phyloP scores from a whole-genome alignment of 92 coral and sea anemone genomes.

The Epizoanthus illoricatus region DNA sequence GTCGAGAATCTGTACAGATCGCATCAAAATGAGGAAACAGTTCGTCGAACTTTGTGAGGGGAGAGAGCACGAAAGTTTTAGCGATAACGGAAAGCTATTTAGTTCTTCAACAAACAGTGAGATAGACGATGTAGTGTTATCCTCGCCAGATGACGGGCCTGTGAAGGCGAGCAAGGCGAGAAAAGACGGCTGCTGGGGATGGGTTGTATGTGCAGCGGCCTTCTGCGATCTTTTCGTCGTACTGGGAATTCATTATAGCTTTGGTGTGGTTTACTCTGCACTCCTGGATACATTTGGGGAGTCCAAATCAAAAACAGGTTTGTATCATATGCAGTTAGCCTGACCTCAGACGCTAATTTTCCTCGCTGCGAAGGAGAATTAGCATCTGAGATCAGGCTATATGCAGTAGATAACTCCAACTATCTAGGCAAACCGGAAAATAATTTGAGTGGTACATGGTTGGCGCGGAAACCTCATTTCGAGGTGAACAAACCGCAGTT shows the following conservation, averaged over 20 bases:
- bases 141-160: neutral
- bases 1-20: too few species aligned
- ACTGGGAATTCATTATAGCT: slow-evolving; percentile 87
- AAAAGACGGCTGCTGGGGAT: slow-evolving; percentile 86
- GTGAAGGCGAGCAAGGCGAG: neutral
- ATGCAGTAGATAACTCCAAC: too few species aligned
- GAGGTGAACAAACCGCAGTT: too few species aligned
- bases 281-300: slow-evolving; percentile 79
- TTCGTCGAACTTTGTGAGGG: neutral
- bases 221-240: slow-evolving; percentile 87
- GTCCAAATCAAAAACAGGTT: slow-evolving; percentile 88
- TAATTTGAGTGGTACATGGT: too few species aligned
- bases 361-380: too few species aligned
- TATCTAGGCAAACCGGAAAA: too few species aligned
- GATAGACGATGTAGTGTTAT: neutral
- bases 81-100: slow-evolving; percentile 18
- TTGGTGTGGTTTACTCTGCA: slow-evolving; percentile 88
- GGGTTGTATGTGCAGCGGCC: slow-evolving; percentile 93
- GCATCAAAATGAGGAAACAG: slow-evolving; percentile 11
- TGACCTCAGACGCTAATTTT: too few species aligned
- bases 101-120: neutral
- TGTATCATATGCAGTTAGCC: neutral
- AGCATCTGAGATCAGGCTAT: too few species aligned
- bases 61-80: slow-evolving; percentile 13
- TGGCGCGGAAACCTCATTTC: too few species aligned